Evolutionary conservation across 64 coral and sea anemone genomes (phyloP).

Genomic region (Montipora capricornis): DNA sequence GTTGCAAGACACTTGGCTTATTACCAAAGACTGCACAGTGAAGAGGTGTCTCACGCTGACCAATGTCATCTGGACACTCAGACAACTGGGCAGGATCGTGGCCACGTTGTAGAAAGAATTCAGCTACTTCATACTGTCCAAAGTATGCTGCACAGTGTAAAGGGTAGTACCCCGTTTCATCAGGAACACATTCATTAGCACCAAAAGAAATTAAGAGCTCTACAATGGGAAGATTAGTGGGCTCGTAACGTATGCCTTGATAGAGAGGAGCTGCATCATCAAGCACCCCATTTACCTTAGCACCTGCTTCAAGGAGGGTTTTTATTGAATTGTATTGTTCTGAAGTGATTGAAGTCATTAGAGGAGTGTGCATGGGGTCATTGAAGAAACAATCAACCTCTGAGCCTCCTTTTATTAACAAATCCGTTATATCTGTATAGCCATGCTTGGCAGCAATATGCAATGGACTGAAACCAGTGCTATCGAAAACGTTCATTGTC

Average conservation of each 20-base stretch:
- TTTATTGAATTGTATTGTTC: conserved; percentile 24
- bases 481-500: conserved; percentile 35
- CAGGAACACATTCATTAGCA: conserved; percentile 41
- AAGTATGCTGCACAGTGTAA: conserved; percentile 47
- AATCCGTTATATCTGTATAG: conserved; percentile 13
- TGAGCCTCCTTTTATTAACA: conserved; percentile 20
- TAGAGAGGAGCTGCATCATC: conserved; percentile 32
- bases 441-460: conserved; percentile 46
- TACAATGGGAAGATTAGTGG: conserved; percentile 29
- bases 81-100: conserved; percentile 40
- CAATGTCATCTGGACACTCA: conserved; percentile 39
- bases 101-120: conserved; percentile 31
- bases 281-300: conserved; percentile 29
- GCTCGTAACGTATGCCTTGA: conserved; percentile 41
- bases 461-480: conserved; percentile 29
- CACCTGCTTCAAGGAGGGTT: conserved; percentile 42
- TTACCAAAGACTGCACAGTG: conserved; percentile 35
- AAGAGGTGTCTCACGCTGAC: conserved; percentile 36
- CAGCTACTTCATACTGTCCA: conserved; percentile 28
- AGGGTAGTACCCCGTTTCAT: conserved; percentile 51
- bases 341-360: conserved; percentile 30
- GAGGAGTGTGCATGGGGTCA: conserved; percentile 21
- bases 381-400: background rate
- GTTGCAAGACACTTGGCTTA: conserved; percentile 15
- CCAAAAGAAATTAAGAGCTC: conserved; percentile 37